Evolutionary conservation across 2,888 invertebrate species (phyloP).

Genomic region (Tyria jacobaeae): DNA sequence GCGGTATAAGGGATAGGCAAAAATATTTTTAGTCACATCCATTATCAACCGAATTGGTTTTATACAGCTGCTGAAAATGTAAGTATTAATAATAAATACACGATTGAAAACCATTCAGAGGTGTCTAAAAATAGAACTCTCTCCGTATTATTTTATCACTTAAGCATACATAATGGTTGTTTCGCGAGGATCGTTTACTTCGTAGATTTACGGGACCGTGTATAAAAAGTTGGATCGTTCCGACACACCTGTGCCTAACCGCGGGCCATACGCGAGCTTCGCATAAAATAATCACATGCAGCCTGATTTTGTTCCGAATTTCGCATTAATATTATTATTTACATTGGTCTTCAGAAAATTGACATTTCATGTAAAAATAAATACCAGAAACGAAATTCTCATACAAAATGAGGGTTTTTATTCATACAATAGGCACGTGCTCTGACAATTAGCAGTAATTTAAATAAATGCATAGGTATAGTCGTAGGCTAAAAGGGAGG

Average conservation of each 20-base stretch:
- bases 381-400: neutral
- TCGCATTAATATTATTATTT: conserved; percentile 23
- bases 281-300: conserved; percentile 48
- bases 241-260: conserved; percentile 57
- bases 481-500: no score
- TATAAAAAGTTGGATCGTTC: conserved; percentile 61
- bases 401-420: neutral
- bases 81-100: conserved; percentile 29
- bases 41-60: no score
- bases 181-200: conserved; percentile 51
- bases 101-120: conserved; percentile 26
- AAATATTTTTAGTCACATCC: no score
- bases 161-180: conserved; percentile 50
- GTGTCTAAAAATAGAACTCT: conserved; percentile 36
- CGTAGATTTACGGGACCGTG: conserved; percentile 58
- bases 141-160: conserved; percentile 49
- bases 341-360: neutral
- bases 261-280: conserved; percentile 26
- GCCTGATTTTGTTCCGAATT: conserved; percentile 12
- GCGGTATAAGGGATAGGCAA: no score
- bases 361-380: no score
- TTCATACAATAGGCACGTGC: neutral
- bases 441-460: neutral
- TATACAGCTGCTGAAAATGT: no score
- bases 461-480: no score